phyloP scores from a whole-genome alignment of 2,888 invertebrate genomes.

The Galerucella nymphaeae region DNA sequence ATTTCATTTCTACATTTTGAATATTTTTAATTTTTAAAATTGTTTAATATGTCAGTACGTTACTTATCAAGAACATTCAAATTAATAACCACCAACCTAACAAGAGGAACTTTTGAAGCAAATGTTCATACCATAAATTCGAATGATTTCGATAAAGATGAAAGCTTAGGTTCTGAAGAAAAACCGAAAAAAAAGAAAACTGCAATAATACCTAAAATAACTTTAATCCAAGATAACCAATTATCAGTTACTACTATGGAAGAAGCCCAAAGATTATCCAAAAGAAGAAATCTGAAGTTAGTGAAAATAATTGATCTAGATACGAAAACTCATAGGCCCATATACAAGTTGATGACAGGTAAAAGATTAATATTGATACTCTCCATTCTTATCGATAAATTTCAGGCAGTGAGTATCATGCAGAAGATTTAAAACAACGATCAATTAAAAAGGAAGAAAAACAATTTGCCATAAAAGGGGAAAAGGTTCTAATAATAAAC shows the following conservation, averaged over 20 bases:
- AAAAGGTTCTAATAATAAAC: slow-evolving; percentile 73
- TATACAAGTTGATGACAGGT: slow-evolving; percentile 77
- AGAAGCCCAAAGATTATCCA: slow-evolving; percentile 77
- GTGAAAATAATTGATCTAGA: slow-evolving; percentile 76
- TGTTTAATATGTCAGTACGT: slow-evolving; percentile 5
- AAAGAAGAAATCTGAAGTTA: slow-evolving; percentile 75
- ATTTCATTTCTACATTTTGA: neutral
- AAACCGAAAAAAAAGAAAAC: slow-evolving; percentile 55
- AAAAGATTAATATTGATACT: neutral
- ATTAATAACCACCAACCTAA: neutral
- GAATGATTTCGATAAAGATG: slow-evolving; percentile 39
- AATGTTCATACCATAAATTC: neutral
- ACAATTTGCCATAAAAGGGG: slow-evolving; percentile 68
- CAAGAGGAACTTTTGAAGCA: neutral
- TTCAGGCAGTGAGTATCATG: slow-evolving; percentile 68
- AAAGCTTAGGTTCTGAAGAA: slow-evolving; percentile 39
- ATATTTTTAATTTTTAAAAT: neutral
- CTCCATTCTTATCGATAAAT: neutral
- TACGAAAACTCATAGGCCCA: slow-evolving; percentile 74
- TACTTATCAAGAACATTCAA: slow-evolving; percentile 15
- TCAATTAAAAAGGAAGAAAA: slow-evolving; percentile 66
- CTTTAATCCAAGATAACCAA: slow-evolving; percentile 70
- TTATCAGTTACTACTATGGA: slow-evolving; percentile 73
- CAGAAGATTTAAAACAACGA: slow-evolving; percentile 70
- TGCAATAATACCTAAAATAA: slow-evolving; percentile 70